These are phyloP conservation scores for Radopholus similis DNA, from an alignment of 1,140 invertebrate species.

Conservation along the genomic window DNA sequence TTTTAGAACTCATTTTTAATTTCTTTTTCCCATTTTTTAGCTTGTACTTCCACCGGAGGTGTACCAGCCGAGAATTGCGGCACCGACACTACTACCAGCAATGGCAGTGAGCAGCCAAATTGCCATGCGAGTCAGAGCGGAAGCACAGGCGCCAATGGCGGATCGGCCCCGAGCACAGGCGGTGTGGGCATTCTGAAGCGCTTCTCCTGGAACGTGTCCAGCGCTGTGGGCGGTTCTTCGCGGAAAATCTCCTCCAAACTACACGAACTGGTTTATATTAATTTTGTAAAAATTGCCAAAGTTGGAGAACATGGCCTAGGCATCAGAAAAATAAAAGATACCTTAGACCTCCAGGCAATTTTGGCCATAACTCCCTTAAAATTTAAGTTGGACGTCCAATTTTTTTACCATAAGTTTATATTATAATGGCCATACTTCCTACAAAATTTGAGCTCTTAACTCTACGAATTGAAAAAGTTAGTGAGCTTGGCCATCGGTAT, in stretches of 20 bases:
- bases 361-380: constrained; percentile 4
- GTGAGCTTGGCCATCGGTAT: too few species aligned
- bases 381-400: too few species aligned
- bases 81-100: neutral
- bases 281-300: neutral
- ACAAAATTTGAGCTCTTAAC: too few species aligned
- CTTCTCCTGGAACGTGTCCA: constrained; percentile 55
- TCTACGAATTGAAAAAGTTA: too few species aligned
- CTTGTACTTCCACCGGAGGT: neutral
- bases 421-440: too few species aligned
- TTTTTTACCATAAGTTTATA: constrained; percentile 1
- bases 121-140: too few species aligned
- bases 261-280: constrained; percentile 27
- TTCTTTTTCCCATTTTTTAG: neutral
- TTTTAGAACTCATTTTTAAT: neutral
- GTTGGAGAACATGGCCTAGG: neutral
- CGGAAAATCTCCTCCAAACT: constrained; percentile 41
- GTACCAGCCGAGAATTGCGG: neutral
- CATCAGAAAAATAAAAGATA: neutral
- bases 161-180: constrained; percentile 9
- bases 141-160: constrained; percentile 17
- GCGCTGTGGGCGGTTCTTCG: constrained; percentile 38
- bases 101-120: neutral
- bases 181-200: constrained; percentile 51
- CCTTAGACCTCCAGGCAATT: neutral